These are phyloP conservation scores for Syritta pipiens DNA, from an alignment of 2,888 invertebrate genomes.

Conservation along the genomic window DNA sequence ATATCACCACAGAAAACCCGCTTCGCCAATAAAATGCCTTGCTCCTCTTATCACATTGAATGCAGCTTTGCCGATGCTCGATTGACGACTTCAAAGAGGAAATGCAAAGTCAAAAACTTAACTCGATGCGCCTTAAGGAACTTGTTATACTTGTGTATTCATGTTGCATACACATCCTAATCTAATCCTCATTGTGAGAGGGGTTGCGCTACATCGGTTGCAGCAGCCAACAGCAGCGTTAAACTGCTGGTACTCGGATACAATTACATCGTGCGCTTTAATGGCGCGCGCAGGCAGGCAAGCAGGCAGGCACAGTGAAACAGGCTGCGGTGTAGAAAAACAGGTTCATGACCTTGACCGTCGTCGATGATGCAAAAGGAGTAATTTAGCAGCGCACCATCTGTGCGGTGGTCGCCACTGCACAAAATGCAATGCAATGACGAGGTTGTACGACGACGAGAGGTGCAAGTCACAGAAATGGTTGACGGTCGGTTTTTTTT, in stretches of 20 bases:
- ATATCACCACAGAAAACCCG: too few species aligned
- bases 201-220: conserved; percentile 17
- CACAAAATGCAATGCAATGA: conserved; percentile 31
- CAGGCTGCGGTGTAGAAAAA: conserved; percentile 60
- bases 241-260: conserved; percentile 29
- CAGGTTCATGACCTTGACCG: conserved; percentile 78
- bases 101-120: conserved; percentile 28
- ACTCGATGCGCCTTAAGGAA: conserved; percentile 19
- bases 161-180: conserved; percentile 13
- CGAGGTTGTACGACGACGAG: conserved; percentile 8
- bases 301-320: conserved; percentile 16
- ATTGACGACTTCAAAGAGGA: neutral
- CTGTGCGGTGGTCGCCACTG: conserved; percentile 35
- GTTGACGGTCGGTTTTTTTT: conserved; percentile 34
- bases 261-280: conserved; percentile 30
- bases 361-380: conserved; percentile 69
- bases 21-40: too few species aligned
- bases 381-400: conserved; percentile 45
- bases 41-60: conserved; percentile 3
- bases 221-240: neutral
- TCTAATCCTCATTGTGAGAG: conserved; percentile 43
- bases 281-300: conserved; percentile 37
- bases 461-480: conserved; percentile 8
- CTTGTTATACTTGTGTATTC: conserved; percentile 23
- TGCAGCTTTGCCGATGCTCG: neutral